Evolutionary conservation across 1,140 invertebrate genomes (phyloP), one percentile per base, ranked within the genome.

Genomic region (Cyrtorhinus lividipennis): DNA sequence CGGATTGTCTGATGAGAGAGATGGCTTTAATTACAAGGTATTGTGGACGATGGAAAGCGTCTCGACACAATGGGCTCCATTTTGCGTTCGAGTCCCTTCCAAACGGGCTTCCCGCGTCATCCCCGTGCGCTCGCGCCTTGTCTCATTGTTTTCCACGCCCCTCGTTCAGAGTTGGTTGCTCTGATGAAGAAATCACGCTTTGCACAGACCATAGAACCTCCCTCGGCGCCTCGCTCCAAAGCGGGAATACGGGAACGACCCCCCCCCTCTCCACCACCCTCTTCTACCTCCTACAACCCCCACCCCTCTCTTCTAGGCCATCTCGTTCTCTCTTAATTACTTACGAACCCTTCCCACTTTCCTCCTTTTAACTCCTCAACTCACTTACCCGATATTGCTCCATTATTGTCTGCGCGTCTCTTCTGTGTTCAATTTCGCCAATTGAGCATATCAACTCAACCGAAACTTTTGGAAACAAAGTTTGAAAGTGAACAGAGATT

Each of bases 251-350:
- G 48, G 12, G 48, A 5, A 5, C 48, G 8, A 20, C 48, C 5
- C 48, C 3, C 48, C 48, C 20, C 48, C 48, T 20, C 48, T 53
- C 10, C 48, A 5, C 48, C 18, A 10, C 20, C 48, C 48, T 5
- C 8, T 53, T 20, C 48, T 13, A 10, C 48, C 48, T 15, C 48
- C 48, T 10, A 20, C 38, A n/a, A 10, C n/a, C 38, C n/a, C 38
- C 8, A 10, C 38, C n/a, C 38, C 8, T 44, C n/a, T 44, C 24
- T n/a, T n/a, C n/a, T n/a, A n/a, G n/a, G n/a, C n/a, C n/a, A n/a
- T n/a, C n/a, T n/a, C n/a, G n/a, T n/a, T 57, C 56, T 30, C 58
- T 59, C 58, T 59, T 59, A 59, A 59, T 59, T 59, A 59, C 58
- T 59, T 59, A 26, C 15, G 24, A n/a, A 18, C 15, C 58, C 26